These are phyloP conservation scores for Homalodisca vitripennis DNA, from an alignment of 1,140 invertebrate genomes.

Conservation along the genomic window DNA sequence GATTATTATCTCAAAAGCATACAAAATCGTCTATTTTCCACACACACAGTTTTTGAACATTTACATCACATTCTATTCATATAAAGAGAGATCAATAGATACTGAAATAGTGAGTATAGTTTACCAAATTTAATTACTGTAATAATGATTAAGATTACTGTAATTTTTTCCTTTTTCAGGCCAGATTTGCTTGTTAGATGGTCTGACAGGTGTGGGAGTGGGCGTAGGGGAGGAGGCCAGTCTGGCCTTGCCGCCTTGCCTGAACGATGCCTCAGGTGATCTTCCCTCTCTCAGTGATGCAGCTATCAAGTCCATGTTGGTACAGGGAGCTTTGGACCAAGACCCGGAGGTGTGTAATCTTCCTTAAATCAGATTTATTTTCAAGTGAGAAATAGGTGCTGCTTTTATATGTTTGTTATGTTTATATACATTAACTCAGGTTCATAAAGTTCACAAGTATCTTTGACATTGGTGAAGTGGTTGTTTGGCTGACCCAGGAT, in stretches of 20 bases:
- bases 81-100: too few species aligned
- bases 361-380: neutral
- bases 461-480: too few species aligned
- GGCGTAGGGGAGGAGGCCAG: neutral
- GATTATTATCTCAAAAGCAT: too few species aligned
- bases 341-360: neutral
- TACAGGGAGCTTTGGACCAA: neutral
- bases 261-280: neutral
- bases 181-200: neutral
- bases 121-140: too few species aligned
- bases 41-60: too few species aligned
- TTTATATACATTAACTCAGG: too few species aligned
- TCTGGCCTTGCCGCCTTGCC: neutral
- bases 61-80: too few species aligned
- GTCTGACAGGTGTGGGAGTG: neutral
- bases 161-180: neutral
- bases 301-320: slow-evolving; percentile 1
- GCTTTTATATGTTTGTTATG: neutral
- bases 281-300: slow-evolving; percentile 5
- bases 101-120: too few species aligned
- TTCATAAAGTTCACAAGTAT: too few species aligned
- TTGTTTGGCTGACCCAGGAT: too few species aligned
- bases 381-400: neutral
- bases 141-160: neutral
- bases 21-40: too few species aligned